Conservation (phyloP, 2,888 invertebrate genomes). For the Girardia tigrina region DNA sequence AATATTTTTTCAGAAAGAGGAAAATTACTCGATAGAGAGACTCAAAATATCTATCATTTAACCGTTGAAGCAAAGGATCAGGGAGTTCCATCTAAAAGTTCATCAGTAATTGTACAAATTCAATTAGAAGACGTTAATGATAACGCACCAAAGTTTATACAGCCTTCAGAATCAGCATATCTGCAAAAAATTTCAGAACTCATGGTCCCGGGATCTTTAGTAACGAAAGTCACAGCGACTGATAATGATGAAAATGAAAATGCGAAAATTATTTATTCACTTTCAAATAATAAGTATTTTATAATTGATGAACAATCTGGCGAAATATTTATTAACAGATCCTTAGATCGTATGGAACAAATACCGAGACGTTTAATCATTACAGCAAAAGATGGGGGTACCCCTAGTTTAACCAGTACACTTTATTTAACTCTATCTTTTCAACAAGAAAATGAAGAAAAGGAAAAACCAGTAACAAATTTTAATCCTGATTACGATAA, state of each 20-base stretch:
- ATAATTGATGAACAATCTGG: neutral
- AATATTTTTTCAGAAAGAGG: slow-evolving; percentile 61
- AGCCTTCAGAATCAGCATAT: neutral
- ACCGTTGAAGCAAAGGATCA: slow-evolving; percentile 70
- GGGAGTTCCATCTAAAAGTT: slow-evolving; percentile 54
- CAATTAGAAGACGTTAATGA: neutral
- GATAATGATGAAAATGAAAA: neutral
- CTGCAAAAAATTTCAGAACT: neutral
- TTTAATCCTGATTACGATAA: neutral
- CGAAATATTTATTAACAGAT: neutral
- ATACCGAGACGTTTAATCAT: neutral
- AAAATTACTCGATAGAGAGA: slow-evolving; percentile 62
- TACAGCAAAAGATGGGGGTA: neutral
- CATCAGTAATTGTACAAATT: neutral
- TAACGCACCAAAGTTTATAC: neutral
- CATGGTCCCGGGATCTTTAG: neutral
- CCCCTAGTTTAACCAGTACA: neutral
- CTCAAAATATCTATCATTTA: slow-evolving; percentile 64
- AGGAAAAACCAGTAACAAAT: neutral
- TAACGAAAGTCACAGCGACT: neutral
- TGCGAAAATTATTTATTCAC: neutral
- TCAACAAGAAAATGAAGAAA: neutral
- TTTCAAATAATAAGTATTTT: neutral
- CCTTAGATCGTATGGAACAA: neutral
- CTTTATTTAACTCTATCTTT: neutral